Base-by-base conservation (phyloP, 2,888 invertebrate species). In the Ophraella communa region DNA sequence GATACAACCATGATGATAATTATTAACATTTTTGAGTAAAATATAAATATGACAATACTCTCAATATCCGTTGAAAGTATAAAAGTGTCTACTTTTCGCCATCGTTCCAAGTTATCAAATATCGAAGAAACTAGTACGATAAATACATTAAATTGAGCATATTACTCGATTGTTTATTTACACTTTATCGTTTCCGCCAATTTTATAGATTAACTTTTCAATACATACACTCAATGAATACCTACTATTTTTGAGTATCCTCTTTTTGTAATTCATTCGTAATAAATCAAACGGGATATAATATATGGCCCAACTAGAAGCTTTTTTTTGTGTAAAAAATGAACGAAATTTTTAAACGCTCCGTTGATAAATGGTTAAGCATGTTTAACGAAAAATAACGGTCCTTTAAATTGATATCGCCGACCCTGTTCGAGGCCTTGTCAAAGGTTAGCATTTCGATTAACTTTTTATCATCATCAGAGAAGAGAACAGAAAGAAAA, bases 361-460 rank as follows among this genome's bases (percentile, higher is more conserved):
- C 1, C 17, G 39, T 7, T 39, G 14, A 39, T 39, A 39, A n/a
- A 39, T 14, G 17, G 17, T 39, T 39, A 17, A 39, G 39, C 14
- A 39, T 39, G 35, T 39, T 45, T 45, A 45, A 45, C 21, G 3
- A 47, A 47, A 47, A 47, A 47, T 47, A 47, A 47, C 47, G 23
- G 23, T 47, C 11, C 17, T 7, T 23, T 23, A 11, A 45, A 47
- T 23, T 47, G 47, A 51, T 51, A 51, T 51, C 49, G 14, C 24
- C 47, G 57, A 30, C 35, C 49, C 47, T 57, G 57, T n/a, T 17
- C 56, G 49, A 21, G 57, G 57, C 33, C 49, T 33, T 45, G 56
- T 51, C 49, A 52, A 44, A 62, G 62, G 57, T 62, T 57, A 56
- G 51, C 21, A 51, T 51, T 56, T 57, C 56, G 62, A 62, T 62